Evolutionary conservation across 2,888 invertebrate species (phyloP).

Genomic region (Ernsta delagoae): DNA sequence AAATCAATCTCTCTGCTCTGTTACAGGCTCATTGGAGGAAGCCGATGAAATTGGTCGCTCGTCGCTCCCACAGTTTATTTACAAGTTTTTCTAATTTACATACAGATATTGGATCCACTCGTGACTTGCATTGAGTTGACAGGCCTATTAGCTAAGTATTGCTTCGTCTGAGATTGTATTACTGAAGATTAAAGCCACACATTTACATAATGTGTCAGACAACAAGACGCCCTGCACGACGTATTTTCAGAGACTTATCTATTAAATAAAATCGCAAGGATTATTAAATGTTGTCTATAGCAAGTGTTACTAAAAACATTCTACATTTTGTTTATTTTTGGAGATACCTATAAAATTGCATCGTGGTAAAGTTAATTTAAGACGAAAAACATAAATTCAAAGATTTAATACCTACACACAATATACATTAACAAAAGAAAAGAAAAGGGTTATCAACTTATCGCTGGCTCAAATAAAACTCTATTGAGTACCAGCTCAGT

Average conservation of each 20-base stretch:
- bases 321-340: background rate
- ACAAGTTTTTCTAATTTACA: slow-evolving; percentile 74
- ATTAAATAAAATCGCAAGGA: background rate
- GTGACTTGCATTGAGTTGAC: slow-evolving; percentile 71
- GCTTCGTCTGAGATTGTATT: slow-evolving; percentile 50
- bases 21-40: slow-evolving; percentile 53
- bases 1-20: slow-evolving; percentile 67
- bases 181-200: slow-evolving; percentile 62
- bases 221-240: slow-evolving; percentile 57
- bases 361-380: background rate
- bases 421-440: slow-evolving; percentile 20
- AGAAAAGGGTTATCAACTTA: background rate
- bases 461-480: slow-evolving; percentile 24
- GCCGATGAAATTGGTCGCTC: slow-evolving; percentile 47
- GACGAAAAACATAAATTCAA: background rate
- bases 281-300: slow-evolving; percentile 9
- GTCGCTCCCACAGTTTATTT: slow-evolving; percentile 56
- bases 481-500: slow-evolving; percentile 25
- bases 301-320: slow-evolving; percentile 1
- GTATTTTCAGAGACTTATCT: background rate
- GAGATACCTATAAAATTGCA: background rate
- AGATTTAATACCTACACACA: background rate
- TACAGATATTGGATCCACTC: slow-evolving; percentile 66
- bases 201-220: slow-evolving; percentile 72
- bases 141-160: slow-evolving; percentile 51